A percentile compares a stretch with the other conserved stretches of the same genome.
Evolutionary conservation across 2,113 vertebrate species (phyloP).

Genomic region (Dicaeum eximium): DNA sequence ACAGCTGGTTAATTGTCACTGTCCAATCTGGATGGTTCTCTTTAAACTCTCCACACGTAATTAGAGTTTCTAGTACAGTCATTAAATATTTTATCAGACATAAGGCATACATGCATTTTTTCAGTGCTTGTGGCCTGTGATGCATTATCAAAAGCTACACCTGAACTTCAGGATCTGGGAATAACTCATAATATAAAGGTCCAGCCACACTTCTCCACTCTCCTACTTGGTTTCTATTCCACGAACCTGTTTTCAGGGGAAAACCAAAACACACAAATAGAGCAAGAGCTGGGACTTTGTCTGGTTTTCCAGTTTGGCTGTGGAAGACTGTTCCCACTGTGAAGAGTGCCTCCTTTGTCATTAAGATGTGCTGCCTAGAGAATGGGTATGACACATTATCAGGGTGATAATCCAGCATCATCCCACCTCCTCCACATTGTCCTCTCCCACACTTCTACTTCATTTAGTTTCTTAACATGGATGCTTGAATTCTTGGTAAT

Average conservation of each 20-base stretch:
- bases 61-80: background rate
- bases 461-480: background rate
- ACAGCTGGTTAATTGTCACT: constrained; percentile 45
- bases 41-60: background rate
- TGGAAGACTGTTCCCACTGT: background rate
- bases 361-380: background rate
- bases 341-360: background rate
- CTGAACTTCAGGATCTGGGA: background rate
- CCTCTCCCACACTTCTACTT: background rate
- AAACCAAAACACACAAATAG: background rate
- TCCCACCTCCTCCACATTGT: background rate
- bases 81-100: background rate
- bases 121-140: background rate
- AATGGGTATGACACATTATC: background rate
- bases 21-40: background rate
- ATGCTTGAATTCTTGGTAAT: background rate
- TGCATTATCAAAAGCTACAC: background rate
- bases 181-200: background rate
- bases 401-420: background rate
- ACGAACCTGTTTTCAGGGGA: background rate
- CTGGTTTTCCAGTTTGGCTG: background rate
- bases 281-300: background rate
- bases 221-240: background rate
- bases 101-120: background rate
- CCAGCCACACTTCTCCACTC: background rate